Percentiles rank a stretch among this genome's conserved stretches.
Evolutionary conservation across 37 sponge, comb jelly and placozoan species (phyloP).

Genomic region (Crambe crambe): DNA sequence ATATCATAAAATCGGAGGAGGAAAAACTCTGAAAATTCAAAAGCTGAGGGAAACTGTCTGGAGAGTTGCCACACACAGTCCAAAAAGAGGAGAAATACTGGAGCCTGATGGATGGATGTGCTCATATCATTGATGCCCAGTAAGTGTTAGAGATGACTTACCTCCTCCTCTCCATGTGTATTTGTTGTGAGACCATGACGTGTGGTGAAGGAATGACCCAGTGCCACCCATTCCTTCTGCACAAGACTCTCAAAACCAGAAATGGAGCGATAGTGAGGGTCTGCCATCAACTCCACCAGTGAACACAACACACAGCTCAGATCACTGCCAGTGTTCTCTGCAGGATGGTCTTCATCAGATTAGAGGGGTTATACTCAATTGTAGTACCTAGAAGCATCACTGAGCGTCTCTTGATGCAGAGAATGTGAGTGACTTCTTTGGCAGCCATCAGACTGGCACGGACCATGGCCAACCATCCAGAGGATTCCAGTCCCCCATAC

Average conservation of each 20-base stretch:
- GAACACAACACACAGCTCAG: conserved; percentile 83
- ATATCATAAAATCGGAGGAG: conserved; percentile 73
- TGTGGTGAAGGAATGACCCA: conserved; percentile 86
- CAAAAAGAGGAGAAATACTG: conserved; percentile 93
- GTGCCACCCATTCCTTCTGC: conserved; percentile 96
- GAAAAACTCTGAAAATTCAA: conserved; percentile 89
- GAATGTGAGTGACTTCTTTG: not conserved
- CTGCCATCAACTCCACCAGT: conserved; percentile 85
- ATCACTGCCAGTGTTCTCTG: conserved; percentile 81
- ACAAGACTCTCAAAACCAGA: conserved; percentile 86
- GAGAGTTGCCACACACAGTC: conserved; percentile 96
- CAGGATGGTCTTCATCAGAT: not conserved
- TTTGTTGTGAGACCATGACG: conserved; percentile 38
- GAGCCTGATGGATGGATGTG: conserved; percentile 61
- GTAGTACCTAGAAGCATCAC: conserved; percentile 51
- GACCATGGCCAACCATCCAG: conserved; percentile 58
- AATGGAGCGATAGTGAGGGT: conserved; percentile 84
- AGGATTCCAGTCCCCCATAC: conserved; percentile 47
- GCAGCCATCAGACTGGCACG: conserved; percentile 45
- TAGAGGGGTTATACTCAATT: not conserved
- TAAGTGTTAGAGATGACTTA: no score
- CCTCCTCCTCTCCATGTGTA: not conserved
- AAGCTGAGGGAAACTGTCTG: conserved; percentile 86
- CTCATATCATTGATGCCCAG: not conserved
- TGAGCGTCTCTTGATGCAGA: conserved; percentile 28